phyloP scores from a whole-genome alignment of 2,113 vertebrate species.

The Vanacampus margaritifer region DNA sequence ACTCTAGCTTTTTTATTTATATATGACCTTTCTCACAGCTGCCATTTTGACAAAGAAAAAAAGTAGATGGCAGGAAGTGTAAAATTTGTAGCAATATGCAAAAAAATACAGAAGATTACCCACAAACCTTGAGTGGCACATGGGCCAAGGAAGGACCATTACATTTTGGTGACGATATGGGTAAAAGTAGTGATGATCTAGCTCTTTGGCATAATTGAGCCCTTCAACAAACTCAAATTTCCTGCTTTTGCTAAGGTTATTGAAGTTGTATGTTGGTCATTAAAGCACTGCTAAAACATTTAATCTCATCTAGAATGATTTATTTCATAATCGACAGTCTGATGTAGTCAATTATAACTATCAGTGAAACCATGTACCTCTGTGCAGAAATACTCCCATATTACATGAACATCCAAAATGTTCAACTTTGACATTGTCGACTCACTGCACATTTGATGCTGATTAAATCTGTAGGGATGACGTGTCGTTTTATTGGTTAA shows the following conservation, averaged over 20 bases:
- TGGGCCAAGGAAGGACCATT: not conserved
- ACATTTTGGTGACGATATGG: not conserved
- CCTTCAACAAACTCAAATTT: not conserved
- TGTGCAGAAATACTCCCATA: no score
- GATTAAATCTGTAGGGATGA: slow-evolving; percentile 28
- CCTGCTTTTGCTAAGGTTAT: not conserved
- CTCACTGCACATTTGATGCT: slow-evolving; percentile 20
- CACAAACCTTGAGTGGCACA: not conserved
- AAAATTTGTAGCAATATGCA: not conserved
- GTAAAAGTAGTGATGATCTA: not conserved
- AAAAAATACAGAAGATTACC: not conserved
- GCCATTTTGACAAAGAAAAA: not conserved
- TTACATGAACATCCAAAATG: slow-evolving; percentile 11
- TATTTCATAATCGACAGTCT: no score
- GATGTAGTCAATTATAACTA: no score
- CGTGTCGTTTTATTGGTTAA: slow-evolving; percentile 26
- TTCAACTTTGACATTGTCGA: slow-evolving; percentile 3
- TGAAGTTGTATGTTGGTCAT: not conserved
- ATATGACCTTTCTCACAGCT: not conserved
- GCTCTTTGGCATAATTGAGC: not conserved
- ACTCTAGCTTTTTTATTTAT: not conserved
- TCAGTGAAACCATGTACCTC: no score
- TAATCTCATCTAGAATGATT: not conserved
- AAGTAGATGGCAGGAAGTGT: not conserved
- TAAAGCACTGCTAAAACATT: not conserved